Percentiles rank a stretch among this genome's conserved stretches.
These are phyloP conservation scores for Ptilonorhynchus violaceus DNA, from an alignment of 2,113 vertebrate species.

Conservation along the genomic window DNA sequence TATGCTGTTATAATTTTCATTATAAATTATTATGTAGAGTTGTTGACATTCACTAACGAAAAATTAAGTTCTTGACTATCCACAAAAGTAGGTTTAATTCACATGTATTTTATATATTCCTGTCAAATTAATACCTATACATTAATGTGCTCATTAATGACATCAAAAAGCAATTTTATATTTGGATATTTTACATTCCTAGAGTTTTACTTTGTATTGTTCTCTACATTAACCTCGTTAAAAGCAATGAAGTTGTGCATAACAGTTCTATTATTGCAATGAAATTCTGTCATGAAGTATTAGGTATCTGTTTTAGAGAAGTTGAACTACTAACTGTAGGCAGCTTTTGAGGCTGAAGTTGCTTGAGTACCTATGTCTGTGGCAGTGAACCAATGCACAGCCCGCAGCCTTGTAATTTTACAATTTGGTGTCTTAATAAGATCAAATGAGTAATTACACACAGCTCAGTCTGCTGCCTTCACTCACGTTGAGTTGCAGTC, in stretches of 20 bases:
- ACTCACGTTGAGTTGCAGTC: neutral
- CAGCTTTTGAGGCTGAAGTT: slow-evolving; percentile 53
- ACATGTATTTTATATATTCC: neutral
- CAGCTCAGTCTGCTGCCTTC: neutral
- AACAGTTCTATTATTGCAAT: neutral
- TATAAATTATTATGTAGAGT: neutral
- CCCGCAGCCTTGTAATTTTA: slow-evolving; percentile 48
- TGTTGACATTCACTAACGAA: neutral
- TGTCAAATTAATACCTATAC: neutral
- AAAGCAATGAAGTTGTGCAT: neutral
- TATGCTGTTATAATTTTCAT: neutral
- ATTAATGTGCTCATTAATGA: slow-evolving; percentile 1
- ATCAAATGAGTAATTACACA: slow-evolving; percentile 62
- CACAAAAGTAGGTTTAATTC: neutral
- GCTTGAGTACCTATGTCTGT: neutral
- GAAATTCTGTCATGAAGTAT: neutral
- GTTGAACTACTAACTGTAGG: neutral
- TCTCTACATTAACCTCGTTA: slow-evolving; percentile 24
- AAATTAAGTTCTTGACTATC: neutral
- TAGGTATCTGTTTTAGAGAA: neutral
- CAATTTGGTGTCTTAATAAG: slow-evolving; percentile 42
- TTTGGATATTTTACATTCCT: slow-evolving; percentile 22
- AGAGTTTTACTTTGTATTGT: neutral
- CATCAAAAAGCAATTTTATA: slow-evolving; percentile 4
- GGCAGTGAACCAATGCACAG: neutral